These are phyloP conservation scores for Neocloeon triangulifer DNA, from an alignment of 1,140 invertebrate genomes.

Conservation along the genomic window DNA sequence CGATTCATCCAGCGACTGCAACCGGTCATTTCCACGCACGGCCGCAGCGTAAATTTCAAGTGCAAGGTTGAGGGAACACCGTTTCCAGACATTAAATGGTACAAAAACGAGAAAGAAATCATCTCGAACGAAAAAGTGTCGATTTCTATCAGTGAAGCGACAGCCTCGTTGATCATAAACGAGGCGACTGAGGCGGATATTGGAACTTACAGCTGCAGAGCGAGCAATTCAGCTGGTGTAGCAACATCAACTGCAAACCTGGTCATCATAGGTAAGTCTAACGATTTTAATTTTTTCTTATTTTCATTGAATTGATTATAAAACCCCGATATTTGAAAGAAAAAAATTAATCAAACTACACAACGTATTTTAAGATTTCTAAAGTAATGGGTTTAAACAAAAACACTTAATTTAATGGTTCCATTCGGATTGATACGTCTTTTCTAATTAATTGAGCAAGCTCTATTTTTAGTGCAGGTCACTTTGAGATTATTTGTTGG, in stretches of 20 bases:
- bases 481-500: no score
- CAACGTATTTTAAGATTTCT: no score
- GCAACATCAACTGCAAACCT: constrained; percentile 56
- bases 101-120: constrained; percentile 44
- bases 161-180: constrained; percentile 38
- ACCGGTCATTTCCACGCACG: constrained; percentile 33
- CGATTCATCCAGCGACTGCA: constrained; percentile 43
- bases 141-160: constrained; percentile 30
- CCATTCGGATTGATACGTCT: no score
- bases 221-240: constrained; percentile 50
- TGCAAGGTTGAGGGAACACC: constrained; percentile 44
- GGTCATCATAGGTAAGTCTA: constrained; percentile 32
- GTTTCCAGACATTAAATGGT: constrained; percentile 50
- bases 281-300: constrained; percentile 6
- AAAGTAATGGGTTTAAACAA: no score
- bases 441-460: no score
- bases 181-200: constrained; percentile 39
- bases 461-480: no score
- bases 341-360: no score
- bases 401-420: no score
- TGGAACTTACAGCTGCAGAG: constrained; percentile 56
- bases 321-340: no score
- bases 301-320: no score
- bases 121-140: constrained; percentile 32
- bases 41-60: constrained; percentile 33